A percentile compares a stretch with the other conserved stretches of the same genome.
These are phyloP conservation scores for Falco columbarius DNA, from an alignment of 2,797 vertebrate genomes.

Conservation along the genomic window DNA sequence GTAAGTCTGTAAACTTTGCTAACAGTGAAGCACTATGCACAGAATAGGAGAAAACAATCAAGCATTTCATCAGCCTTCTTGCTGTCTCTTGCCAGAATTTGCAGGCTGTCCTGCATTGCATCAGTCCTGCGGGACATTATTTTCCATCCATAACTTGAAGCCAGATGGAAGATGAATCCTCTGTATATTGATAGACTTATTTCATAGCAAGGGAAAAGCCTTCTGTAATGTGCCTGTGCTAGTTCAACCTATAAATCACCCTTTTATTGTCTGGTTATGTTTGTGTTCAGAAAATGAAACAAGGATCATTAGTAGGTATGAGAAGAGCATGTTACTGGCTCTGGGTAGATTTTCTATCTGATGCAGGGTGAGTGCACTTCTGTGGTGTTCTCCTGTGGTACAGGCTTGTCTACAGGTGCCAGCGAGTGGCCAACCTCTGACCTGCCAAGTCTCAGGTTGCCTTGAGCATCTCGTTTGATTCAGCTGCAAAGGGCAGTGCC, in stretches of 20 bases:
- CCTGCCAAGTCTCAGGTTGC: background rate
- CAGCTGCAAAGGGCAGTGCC: background rate
- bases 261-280: background rate
- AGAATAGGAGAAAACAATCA: constrained; percentile 8
- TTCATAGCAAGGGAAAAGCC: background rate
- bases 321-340: background rate
- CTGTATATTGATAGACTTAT: background rate
- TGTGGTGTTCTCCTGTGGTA: background rate
- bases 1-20: background rate
- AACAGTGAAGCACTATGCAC: constrained; percentile 35
- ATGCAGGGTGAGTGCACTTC: background rate
- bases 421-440: background rate
- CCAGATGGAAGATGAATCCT: constrained; percentile 7
- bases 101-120: constrained; percentile 10
- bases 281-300: background rate
- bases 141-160: background rate
- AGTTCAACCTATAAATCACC: background rate
- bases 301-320: background rate
- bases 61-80: constrained; percentile 29
- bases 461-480: background rate
- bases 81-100: constrained; percentile 14
- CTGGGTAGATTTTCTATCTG: background rate
- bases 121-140: constrained; percentile 1
- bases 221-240: background rate
- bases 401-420: background rate